Percentiles rank a stretch among this genome's conserved stretches.
Conservation (phyloP, 92 coral and sea anemone genomes). For the Diadumene lineata region DNA sequence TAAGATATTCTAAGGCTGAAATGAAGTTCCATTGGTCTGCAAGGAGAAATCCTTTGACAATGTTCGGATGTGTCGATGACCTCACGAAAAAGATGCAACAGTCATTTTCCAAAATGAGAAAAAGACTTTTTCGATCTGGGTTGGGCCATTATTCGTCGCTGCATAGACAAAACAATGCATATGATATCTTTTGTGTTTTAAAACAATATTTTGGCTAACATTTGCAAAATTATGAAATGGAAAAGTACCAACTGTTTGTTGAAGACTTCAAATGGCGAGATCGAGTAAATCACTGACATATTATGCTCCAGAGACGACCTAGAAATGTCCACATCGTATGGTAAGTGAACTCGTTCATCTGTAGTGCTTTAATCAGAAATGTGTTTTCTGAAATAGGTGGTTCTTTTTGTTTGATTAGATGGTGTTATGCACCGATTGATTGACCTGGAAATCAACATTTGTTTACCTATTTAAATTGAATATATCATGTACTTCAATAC, state of each 20-base stretch:
- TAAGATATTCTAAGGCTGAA: too few species aligned
- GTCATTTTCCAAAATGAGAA: slow-evolving; percentile 56
- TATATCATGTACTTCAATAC: too few species aligned
- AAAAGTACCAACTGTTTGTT: not conserved
- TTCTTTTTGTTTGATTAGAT: not conserved
- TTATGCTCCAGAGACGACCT: slow-evolving; percentile 4
- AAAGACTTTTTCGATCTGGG: slow-evolving; percentile 1
- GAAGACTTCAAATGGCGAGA: not conserved
- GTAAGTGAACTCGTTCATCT: slow-evolving; percentile 4
- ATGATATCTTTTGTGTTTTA: slow-evolving; percentile 1
- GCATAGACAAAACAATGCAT: slow-evolving; percentile 31
- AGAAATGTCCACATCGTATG: slow-evolving; percentile 11
- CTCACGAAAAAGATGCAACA: slow-evolving; percentile 12
- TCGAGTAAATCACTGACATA: not conserved
- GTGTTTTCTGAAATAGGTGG: not conserved
- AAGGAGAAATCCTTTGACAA: not conserved
- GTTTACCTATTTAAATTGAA: too few species aligned
- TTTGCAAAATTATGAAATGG: not conserved
- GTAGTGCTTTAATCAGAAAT: not conserved
- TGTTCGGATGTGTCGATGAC: slow-evolving; percentile 13
- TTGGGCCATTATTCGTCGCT: slow-evolving; percentile 25
- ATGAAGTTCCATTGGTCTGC: not conserved
- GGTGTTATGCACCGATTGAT: not conserved
- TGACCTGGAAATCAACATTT: not conserved
- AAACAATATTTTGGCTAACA: not conserved